A percentile compares a stretch with the other conserved stretches of the same genome.
Evolutionary conservation across 2,888 invertebrate species (phyloP).

Genomic region (Dysmachus trigonus): DNA sequence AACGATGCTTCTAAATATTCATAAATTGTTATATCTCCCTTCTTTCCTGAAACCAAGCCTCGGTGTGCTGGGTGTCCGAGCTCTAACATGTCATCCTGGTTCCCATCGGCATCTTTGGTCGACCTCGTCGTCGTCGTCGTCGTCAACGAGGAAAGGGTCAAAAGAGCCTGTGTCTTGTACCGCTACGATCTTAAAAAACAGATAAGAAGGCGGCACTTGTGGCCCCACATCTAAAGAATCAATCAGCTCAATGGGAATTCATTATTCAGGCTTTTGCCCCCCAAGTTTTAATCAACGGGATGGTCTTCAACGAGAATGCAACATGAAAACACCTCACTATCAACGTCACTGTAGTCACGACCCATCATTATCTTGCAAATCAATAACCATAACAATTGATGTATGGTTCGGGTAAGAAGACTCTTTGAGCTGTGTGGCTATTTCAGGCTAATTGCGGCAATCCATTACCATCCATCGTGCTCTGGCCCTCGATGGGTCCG

Average conservation of each 20-base stretch:
- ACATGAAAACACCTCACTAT: neutral
- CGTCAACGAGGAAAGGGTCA: neutral
- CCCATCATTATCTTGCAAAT: neutral
- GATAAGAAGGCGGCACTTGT: conserved; percentile 10
- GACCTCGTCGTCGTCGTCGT: neutral
- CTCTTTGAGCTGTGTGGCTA: neutral
- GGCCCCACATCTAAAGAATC: neutral
- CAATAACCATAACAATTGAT: conserved; percentile 15
- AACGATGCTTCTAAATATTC: neutral
- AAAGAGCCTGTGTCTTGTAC: neutral
- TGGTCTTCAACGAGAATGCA: neutral
- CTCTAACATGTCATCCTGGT: neutral
- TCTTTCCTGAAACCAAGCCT: neutral
- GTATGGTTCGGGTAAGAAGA: neutral
- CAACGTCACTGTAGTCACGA: neutral
- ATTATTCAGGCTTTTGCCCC: neutral
- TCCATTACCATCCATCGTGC: neutral
- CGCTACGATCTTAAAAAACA: neutral
- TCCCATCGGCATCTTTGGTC: neutral
- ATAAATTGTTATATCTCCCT: neutral
- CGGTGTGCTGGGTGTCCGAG: neutral
- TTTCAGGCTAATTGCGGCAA: neutral
- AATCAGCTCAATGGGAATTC: neutral
- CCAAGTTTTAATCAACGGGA: neutral
- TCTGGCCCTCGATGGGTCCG: neutral